Conservation (phyloP, 2,797 vertebrate genomes). For the Sebastes trivittatus region DNA sequence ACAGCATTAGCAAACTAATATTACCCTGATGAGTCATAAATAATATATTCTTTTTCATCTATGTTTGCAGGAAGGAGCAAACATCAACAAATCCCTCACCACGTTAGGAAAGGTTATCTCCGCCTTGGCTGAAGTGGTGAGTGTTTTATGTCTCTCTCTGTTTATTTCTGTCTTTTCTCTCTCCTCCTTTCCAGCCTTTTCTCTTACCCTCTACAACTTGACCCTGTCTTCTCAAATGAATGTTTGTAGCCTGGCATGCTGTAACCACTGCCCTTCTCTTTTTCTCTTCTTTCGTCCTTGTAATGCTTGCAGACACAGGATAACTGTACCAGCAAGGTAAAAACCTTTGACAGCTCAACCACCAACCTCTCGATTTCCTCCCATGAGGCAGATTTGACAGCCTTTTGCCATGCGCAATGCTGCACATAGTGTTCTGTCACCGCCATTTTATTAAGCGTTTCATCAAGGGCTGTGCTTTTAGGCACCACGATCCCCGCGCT, state of each 20-base stretch:
- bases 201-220: slow-evolving; percentile 21
- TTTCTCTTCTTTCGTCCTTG: slow-evolving; percentile 76
- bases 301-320: slow-evolving; percentile 91
- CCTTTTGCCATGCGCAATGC: slow-evolving; percentile 22
- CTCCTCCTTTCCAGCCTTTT: background rate
- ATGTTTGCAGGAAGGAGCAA: slow-evolving; percentile 93
- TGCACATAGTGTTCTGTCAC: background rate
- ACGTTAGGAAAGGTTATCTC: slow-evolving; percentile 99
- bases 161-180: background rate
- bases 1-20: background rate
- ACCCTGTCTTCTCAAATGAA: slow-evolving; percentile 37
- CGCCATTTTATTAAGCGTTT: background rate
- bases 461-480: slow-evolving; percentile 15
- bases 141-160: slow-evolving; percentile 58
- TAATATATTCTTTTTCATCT: slow-evolving; percentile 26
- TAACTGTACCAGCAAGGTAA: slow-evolving; percentile 99
- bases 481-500: background rate
- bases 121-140: slow-evolving; percentile 97
- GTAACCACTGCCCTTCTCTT: slow-evolving; percentile 74
- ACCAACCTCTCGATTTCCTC: slow-evolving; percentile 43
- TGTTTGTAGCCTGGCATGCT: slow-evolving; percentile 55
- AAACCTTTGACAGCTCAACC: slow-evolving; percentile 63
- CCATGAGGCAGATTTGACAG: slow-evolving; percentile 40
- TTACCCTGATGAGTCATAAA: background rate
- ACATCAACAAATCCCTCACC: slow-evolving; percentile 99